Percentiles rank a stretch among this genome's conserved stretches.
These are phyloP conservation scores for Lepilemur ruficaudatus DNA, from an alignment of 2,797 vertebrate genomes.

Conservation along the genomic window DNA sequence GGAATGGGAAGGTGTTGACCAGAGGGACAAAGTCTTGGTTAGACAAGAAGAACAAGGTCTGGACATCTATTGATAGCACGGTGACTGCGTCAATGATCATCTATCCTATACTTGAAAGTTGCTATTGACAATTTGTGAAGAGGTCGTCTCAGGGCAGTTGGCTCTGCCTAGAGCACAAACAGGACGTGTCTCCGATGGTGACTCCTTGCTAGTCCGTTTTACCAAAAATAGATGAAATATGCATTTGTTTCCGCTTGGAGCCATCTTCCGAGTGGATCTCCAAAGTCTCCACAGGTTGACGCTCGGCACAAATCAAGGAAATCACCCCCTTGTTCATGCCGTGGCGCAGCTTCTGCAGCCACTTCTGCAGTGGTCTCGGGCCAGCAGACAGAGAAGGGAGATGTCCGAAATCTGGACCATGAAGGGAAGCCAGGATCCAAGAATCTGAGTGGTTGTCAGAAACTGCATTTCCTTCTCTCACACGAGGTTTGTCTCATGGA, in stretches of 20 bases:
- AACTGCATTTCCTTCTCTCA: neutral
- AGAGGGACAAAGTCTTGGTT: neutral
- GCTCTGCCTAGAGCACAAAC: neutral
- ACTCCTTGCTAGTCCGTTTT: neutral
- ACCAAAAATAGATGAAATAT: neutral
- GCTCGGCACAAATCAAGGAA: neutral
- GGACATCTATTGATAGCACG: rapidly evolving
- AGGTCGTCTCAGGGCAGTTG: rapidly evolving
- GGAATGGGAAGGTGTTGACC: no score
- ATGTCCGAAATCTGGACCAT: neutral
- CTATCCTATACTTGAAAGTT: neutral
- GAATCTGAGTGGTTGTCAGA: neutral
- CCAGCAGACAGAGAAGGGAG: neutral
- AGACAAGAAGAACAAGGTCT: neutral
- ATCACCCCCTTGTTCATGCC: neutral
- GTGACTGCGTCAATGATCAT: neutral
- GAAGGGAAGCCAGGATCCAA: neutral
- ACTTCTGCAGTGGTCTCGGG: neutral
- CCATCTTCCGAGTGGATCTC: neutral
- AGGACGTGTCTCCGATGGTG: neutral
- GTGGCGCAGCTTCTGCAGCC: neutral
- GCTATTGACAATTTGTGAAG: neutral
- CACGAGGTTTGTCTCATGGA: neutral
- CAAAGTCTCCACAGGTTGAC: neutral
- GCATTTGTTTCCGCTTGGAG: neutral